Evolutionary conservation across 2,797 vertebrate species (phyloP), one percentile per base, ranked within the genome.

Genomic region (Percopsis omiscomaycus): DNA sequence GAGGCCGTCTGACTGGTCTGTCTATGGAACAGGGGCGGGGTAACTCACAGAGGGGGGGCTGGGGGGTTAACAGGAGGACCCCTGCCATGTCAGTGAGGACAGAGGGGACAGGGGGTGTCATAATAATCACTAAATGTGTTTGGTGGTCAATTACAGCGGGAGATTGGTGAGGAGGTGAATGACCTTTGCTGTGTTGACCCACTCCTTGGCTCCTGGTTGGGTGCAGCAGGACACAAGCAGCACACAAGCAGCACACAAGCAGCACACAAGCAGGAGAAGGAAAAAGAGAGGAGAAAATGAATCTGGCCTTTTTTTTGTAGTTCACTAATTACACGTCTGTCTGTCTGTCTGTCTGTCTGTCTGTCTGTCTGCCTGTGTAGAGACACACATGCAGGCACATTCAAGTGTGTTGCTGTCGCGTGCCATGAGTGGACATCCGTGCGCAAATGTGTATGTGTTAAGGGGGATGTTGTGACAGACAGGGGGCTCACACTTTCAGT

Each of bases 51-150:
- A 77, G 87, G 45, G 61, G 54, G 22, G 60, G 80, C 71, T 14
- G 51, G 73, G 28, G 52, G 52, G 50, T 48, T 28, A 69, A 79
- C 74, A 75, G 75, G 72, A 46, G 80, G 74, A 83, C 85, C 86
- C 89, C 86, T 71, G 77, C 84, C 68, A 80, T 59, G 84, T 77
- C 79, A 80, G 77, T 81, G 75, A 86, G 82, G 84, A 82, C 72
- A 80, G 78, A 77, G 69, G 78, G 69, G 81, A 66, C 75, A 65
- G 75, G 58, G 58, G 52, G 69, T 72, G 67, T 84, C 81, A 84
- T 91, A 89, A 91, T 92, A 87, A 89, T 84, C 87, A 81, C 88
- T 91, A 86, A 92, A 91, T 80, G 86, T 89, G 82, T 81, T 71
- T 61, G 66, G 74, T 79, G 85, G 79, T 86, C 86, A 86, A 71